Base-by-base conservation (phyloP, 2,888 invertebrate genomes). In the Disparrhopalites patrizii region DNA sequence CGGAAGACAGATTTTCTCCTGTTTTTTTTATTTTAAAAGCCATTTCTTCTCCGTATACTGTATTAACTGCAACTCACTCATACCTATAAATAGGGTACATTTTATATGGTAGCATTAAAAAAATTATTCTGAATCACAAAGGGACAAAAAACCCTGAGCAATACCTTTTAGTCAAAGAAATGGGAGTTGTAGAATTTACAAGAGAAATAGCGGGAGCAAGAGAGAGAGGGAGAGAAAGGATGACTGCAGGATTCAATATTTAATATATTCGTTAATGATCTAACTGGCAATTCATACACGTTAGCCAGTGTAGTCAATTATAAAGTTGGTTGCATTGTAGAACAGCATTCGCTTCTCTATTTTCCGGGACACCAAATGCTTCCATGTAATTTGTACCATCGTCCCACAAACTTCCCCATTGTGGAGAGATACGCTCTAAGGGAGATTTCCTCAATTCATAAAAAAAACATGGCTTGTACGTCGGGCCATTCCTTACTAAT, bases 1-100 rank as follows among this genome's bases (percentile, higher is more conserved):
- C 43, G 38, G 47, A 47, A 47, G 47, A 43, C 54, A 54, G 54
- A 54, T 54, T 54, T 52, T 54, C 54, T 54, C 18, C 18, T 15
- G 31, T 23, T 27, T 30, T 30, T 54, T n/a, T n/a, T n/a, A n/a
- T n/a, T n/a, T 54, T 28, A 54, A 54, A 54, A 54, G 30, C 20
- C 18, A 18, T 15, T 30, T 31, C 10, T 23, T 47, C 3, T 3
- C 3, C 25, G 20, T 3, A 18, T 40, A 13, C 13, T 47, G 25
- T 8, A 43, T 5, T 18, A 23, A 47, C 25, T 47, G n/a, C 25
- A 23, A 23, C n/a, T 47, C 8, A 25, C 23, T 10, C 23, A 15
- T 20, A 15, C 5, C 43, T 10, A 43, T 20, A 43, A 43, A n/a
- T n/a, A 43, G n/a, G 43, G 20, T 47, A 20, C 20, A 47, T 47